Base-by-base conservation (phyloP, 2,888 invertebrate species). In the Icerya purchasi region DNA sequence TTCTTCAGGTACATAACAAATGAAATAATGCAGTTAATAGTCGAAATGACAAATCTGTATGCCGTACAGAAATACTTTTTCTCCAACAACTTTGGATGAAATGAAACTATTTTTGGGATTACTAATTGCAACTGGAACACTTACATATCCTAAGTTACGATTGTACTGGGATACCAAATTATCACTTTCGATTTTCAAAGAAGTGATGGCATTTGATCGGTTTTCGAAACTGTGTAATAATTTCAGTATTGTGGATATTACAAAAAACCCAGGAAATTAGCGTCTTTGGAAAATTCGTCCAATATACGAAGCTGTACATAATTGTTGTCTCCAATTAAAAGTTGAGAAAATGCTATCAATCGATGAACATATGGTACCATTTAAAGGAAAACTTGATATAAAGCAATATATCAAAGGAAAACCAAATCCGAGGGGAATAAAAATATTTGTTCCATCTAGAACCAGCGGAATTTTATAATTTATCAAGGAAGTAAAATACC, bases 331-430 rank as follows among this genome's bases (percentile, higher is more conserved):
- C 10, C 49, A 60, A 52, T 53, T 66, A 22, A 58, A 60, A 49
- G 53, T 65, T 14, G 63, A 64, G 55, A 53, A 50, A 24, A 22
- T 61, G 3, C 50, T 62, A 24, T 62, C 64, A 53, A 62, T 69
- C 18, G 66, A 69, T 63, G 68, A 69, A 61, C 67, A 68, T 64
- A 68, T 68, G 60, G 65, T 68, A 1, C 68, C 68, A 2, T 68
- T 67, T 63, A 65, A 63, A 61, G 68, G 68, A 20, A 55, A 64
- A 10, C 56, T 66, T 20, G 62, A 54, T 57, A 36, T 36, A 5
- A 36, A 36, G 36, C 36, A 36, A 14, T 36, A 36, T 36, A 14
- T 36, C 14, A 36, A 36, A 36, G 50, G 50, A 20, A 56, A 56
- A 21, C 56, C 56, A 20, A 25, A 25, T 8, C 56, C 56, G 20